Evolutionary conservation across 2,888 invertebrate genomes (phyloP).

Genomic region (Catocala sponsa): DNA sequence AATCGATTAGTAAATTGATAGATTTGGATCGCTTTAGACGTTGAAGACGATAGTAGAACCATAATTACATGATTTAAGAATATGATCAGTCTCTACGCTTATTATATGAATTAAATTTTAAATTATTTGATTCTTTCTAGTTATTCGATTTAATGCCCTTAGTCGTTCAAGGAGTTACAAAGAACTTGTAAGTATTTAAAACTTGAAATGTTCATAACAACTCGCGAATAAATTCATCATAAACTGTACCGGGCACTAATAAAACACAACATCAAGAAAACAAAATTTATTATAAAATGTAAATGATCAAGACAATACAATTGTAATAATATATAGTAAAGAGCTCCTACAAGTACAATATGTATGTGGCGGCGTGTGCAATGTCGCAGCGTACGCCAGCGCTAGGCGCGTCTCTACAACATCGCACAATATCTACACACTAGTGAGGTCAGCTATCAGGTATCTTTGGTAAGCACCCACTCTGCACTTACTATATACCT

Average conservation of each 20-base stretch:
- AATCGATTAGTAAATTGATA: not conserved
- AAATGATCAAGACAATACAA: slow-evolving; percentile 21
- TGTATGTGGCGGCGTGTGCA: not conserved
- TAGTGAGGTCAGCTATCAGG: slow-evolving; percentile 21
- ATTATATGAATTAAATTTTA: slow-evolving; percentile 29
- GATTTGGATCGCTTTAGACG: too few relatives aligned
- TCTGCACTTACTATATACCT: slow-evolving; percentile 1
- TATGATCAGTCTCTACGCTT: slow-evolving; percentile 40
- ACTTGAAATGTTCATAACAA: too few relatives aligned
- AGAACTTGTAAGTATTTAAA: too few relatives aligned
- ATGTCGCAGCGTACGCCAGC: slow-evolving; percentile 10
- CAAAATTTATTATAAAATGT: slow-evolving; percentile 36
- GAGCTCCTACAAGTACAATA: slow-evolving; percentile 8
- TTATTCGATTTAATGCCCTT: too few relatives aligned
- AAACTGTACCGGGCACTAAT: too few relatives aligned
- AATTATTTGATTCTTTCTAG: not conserved
- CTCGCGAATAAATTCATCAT: too few relatives aligned
- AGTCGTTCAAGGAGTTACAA: too few relatives aligned
- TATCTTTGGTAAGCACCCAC: slow-evolving; percentile 27
- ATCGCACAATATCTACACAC: slow-evolving; percentile 34
- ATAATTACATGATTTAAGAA: slow-evolving; percentile 20
- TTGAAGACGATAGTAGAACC: slow-evolving; percentile 7
- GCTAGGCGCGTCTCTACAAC: slow-evolving; percentile 29
- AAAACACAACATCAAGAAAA: slow-evolving; percentile 19
- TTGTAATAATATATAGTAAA: slow-evolving; percentile 13